A percentile compares a stretch with the other conserved stretches of the same genome.
phyloP scores from a whole-genome alignment of 35 echinoderm and acorn worm species.

The Lytechinus pictus region DNA sequence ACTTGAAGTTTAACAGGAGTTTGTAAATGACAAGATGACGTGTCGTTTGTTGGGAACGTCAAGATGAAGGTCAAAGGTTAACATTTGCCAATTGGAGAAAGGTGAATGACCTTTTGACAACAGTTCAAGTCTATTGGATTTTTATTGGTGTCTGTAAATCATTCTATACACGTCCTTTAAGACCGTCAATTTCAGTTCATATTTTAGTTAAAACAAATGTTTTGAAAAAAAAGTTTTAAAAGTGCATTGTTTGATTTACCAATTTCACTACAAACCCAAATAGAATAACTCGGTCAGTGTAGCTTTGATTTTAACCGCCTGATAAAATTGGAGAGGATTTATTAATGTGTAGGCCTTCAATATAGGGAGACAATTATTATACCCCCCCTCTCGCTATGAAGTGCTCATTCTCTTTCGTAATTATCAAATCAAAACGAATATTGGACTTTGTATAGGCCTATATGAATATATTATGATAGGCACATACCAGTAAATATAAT shows the following conservation, averaged over 20 bases:
- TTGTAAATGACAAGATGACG: conserved; percentile 1
- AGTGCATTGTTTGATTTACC: background rate
- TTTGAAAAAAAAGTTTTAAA: background rate
- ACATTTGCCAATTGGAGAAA: background rate
- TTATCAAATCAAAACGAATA: too few species aligned
- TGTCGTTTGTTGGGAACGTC: background rate
- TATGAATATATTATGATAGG: too few species aligned
- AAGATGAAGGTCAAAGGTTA: background rate
- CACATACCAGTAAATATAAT: too few species aligned
- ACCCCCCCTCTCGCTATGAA: too few species aligned
- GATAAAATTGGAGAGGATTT: too few species aligned
- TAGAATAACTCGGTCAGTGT: background rate
- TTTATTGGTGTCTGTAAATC: background rate
- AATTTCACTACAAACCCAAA: background rate
- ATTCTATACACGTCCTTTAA: background rate
- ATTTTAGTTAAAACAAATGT: background rate
- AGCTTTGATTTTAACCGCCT: too few species aligned
- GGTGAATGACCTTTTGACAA: conserved; percentile 7
- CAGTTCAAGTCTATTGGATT: background rate
- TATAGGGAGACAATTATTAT: too few species aligned
- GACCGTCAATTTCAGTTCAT: background rate
- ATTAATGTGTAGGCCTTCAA: too few species aligned
- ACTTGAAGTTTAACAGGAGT: conserved; percentile 28
- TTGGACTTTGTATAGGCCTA: too few species aligned
- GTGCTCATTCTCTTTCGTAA: too few species aligned